Evolutionary conservation across 2,797 vertebrate genomes (phyloP).

Genomic region (Hipposideros larvatus): DNA sequence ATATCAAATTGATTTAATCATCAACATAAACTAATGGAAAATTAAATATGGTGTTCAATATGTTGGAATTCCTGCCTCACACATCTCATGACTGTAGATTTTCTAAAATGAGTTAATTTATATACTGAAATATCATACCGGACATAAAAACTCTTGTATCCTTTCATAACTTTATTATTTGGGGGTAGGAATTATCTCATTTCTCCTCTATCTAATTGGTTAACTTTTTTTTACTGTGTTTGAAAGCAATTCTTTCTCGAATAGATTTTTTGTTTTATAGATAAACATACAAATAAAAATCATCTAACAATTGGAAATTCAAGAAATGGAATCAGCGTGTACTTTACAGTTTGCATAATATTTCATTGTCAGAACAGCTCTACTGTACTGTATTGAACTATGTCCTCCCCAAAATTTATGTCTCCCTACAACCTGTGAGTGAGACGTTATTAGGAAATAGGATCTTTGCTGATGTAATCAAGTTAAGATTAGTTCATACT

Average conservation of each 20-base stretch:
- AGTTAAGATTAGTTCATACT: neutral
- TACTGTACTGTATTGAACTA: neutral
- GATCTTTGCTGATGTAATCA: neutral
- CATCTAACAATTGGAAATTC: neutral
- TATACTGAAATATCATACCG: constrained; percentile 74
- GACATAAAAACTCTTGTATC: constrained; percentile 72
- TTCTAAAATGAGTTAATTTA: constrained; percentile 81
- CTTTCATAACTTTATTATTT: constrained; percentile 79
- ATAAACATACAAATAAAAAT: neutral
- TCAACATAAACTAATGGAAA: constrained; percentile 85
- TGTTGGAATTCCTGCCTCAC: constrained; percentile 75
- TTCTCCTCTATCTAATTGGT: constrained; percentile 71
- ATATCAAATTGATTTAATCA: constrained; percentile 88
- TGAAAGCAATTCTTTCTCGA: constrained; percentile 74
- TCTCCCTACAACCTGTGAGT: neutral
- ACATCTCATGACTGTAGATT: constrained; percentile 78
- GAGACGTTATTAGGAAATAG: neutral
- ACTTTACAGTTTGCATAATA: neutral
- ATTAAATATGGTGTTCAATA: constrained; percentile 84
- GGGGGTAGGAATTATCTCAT: constrained; percentile 62
- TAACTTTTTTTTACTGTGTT: constrained; percentile 60
- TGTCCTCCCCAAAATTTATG: neutral
- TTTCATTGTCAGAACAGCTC: neutral
- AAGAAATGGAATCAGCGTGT: neutral
- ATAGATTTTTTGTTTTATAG: neutral